Conservation (phyloP, 2,888 invertebrate genomes). For the Dicycla oo region DNA sequence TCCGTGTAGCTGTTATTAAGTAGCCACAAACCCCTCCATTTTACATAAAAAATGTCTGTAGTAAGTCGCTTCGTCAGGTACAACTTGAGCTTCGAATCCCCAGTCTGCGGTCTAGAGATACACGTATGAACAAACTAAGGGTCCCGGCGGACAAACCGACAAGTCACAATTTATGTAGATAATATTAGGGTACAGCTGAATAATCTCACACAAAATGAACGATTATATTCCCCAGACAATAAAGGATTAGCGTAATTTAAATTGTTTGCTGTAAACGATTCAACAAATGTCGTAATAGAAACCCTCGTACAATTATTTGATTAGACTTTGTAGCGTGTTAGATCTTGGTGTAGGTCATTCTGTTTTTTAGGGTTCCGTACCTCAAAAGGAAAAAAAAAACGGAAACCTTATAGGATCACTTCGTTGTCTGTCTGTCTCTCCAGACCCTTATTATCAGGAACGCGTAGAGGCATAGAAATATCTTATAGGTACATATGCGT, state of each 20-base stretch:
- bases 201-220: constrained; percentile 59
- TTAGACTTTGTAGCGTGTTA: constrained; percentile 8
- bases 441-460: no score
- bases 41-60: constrained; percentile 18
- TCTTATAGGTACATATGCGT: no score
- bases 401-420: no score
- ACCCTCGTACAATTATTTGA: constrained; percentile 37
- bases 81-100: constrained; percentile 54
- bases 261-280: constrained; percentile 54
- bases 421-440: no score
- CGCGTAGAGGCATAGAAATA: no score
- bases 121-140: constrained; percentile 59
- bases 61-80: constrained; percentile 41
- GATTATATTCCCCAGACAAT: constrained; percentile 58
- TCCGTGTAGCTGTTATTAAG: no score
- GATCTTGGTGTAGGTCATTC: background rate
- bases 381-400: no score
- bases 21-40: background rate
- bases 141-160: constrained; percentile 52
- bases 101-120: constrained; percentile 45
- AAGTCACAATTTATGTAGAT: constrained; percentile 66
- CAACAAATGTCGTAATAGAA: constrained; percentile 48
- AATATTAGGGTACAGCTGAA: constrained; percentile 64
- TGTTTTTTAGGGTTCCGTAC: no score
- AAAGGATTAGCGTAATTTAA: constrained; percentile 47